Conservation (phyloP, 2,888 invertebrate species). For the Andricus curvator region DNA sequence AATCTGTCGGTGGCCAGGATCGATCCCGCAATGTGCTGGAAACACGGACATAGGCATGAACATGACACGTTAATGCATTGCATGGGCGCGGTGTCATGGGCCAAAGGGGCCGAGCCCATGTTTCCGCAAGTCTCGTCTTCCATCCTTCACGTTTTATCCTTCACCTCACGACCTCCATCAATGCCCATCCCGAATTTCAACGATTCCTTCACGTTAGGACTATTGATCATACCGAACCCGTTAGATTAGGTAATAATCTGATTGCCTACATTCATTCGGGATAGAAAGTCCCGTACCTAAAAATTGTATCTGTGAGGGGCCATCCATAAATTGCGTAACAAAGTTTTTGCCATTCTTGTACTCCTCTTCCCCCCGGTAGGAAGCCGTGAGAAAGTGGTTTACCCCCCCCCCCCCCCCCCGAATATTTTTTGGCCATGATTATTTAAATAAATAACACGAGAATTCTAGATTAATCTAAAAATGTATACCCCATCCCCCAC, state of each 20-base stretch:
- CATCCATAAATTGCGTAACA: too few species aligned
- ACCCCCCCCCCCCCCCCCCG: too few species aligned
- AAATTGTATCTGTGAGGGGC: not conserved
- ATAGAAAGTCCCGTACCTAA: not conserved
- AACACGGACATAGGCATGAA: conserved; percentile 31
- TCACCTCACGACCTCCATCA: conserved; percentile 60
- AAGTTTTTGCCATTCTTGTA: too few species aligned
- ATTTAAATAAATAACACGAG: too few species aligned
- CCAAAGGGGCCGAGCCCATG: conserved; percentile 74
- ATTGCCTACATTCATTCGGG: not conserved
- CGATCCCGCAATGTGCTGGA: conserved; percentile 36
- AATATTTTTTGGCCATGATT: too few species aligned
- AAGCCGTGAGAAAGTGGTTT: too few species aligned
- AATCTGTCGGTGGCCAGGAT: conserved; percentile 12
- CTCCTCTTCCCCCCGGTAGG: too few species aligned
- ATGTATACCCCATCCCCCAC: too few species aligned
- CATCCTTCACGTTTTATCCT: conserved; percentile 66
- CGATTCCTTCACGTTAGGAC: conserved; percentile 47
- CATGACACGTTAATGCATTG: conserved; percentile 48
- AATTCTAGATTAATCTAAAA: too few species aligned
- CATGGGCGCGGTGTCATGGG: conserved; percentile 76
- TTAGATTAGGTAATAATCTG: conserved; percentile 46
- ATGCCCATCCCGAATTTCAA: conserved; percentile 56
- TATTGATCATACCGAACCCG: conserved; percentile 51
- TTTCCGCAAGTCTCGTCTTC: conserved; percentile 72